Evolutionary conservation across 1,140 invertebrate species (phyloP), one percentile per base, ranked within the genome.

Genomic region (Papilio xuthus): DNA sequence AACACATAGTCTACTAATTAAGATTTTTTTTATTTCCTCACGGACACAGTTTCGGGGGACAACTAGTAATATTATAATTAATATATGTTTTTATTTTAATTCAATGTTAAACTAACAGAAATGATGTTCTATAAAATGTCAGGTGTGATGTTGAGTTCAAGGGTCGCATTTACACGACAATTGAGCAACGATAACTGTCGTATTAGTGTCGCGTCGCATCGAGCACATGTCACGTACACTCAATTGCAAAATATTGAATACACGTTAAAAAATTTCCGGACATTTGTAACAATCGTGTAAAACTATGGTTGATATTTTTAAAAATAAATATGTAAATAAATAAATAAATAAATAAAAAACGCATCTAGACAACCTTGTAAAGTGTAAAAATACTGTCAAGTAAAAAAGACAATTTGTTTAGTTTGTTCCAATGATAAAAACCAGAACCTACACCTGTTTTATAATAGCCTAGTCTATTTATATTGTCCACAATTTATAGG

Each of bases 111-210:
- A 44, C 15, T 50, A n/a, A 53, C 50, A 53, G 7, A 26, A 32
- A 67, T 67, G 12, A 50, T 3, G 41, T 23, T 42, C 4, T 42
- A 23, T 4, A 13, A 26, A 50, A 18, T 37, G 37, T 50, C 32
- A 47, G 71, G 13, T 37, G 73, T 26, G 4, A 50, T 56, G 73
- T 75, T 56, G 20, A 56, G 44, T 53, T 75, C 73, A 37, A 75
- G 73, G 56, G 73, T 75, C 73, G 37, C 15, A 7, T 75, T 75
- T 37, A 56, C 47, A 75, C 47, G 47, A 18, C 26, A 13, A 56
- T 75, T 75, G 73, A 75, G 28, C 73, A 41, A 42, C 44, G 37
- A 53, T 75, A 18, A 75, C 32, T 37, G 73, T 75, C 73, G 28
- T 18, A 56, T 75, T 56, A 75, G 72, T 32, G 50, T 37, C 15